A percentile compares a stretch with the other conserved stretches of the same genome.
Conservation (phyloP, 2,797 vertebrate genomes). For the Spinus olivaceus region DNA sequence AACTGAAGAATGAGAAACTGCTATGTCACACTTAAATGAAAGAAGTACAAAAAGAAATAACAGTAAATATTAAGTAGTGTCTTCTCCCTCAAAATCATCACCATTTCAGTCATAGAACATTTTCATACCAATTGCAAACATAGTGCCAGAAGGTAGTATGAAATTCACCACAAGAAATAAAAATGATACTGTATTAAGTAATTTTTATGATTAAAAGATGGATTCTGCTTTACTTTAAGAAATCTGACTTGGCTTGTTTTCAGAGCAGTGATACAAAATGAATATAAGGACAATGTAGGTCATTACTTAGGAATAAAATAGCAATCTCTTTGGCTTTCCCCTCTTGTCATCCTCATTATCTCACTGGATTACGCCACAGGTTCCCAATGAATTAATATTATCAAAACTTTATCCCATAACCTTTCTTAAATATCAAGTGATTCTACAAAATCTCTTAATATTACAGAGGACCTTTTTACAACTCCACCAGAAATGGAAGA, state of each 20-base stretch:
- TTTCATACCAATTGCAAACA: background rate
- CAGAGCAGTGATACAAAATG: background rate
- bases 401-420: background rate
- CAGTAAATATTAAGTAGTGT: background rate
- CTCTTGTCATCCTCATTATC: background rate
- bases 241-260: background rate
- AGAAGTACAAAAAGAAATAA: background rate
- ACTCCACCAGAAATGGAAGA: background rate
- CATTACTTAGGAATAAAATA: background rate
- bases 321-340: background rate
- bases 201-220: background rate
- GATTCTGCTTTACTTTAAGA: background rate
- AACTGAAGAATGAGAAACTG: background rate
- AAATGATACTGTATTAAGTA: background rate
- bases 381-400: background rate
- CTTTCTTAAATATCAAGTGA: conserved; percentile 6
- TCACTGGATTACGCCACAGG: background rate
- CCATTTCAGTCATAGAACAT: background rate
- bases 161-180: background rate
- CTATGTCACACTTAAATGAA: background rate
- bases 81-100: background rate
- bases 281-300: background rate
- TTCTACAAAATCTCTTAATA: background rate
- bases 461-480: background rate
- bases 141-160: background rate